phyloP scores from a whole-genome alignment of 2,888 invertebrate genomes.

The Ichneumoninae sp. region DNA sequence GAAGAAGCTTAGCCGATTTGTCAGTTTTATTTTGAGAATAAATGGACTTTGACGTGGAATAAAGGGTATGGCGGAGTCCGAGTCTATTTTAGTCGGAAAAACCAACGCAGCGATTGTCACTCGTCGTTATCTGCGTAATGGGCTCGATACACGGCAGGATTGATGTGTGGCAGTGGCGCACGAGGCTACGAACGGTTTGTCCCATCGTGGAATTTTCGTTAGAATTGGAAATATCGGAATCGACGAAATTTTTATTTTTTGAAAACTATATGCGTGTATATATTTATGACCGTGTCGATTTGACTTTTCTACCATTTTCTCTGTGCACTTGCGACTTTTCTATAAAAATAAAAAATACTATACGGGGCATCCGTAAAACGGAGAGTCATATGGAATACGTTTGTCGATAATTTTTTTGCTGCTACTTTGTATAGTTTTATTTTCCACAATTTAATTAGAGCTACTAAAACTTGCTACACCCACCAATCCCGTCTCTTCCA shows the following conservation, averaged over 20 bases:
- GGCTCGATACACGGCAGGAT: slow-evolving; percentile 2
- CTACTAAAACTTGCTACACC: background rate
- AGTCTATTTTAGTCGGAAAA: slow-evolving; percentile 37
- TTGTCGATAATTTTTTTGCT: too few relatives aligned
- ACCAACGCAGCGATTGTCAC: slow-evolving; percentile 25
- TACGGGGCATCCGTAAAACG: background rate
- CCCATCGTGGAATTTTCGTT: background rate
- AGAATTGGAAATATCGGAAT: slow-evolving; percentile 46
- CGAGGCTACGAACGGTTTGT: background rate
- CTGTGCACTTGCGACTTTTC: background rate
- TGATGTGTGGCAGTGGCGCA: background rate
- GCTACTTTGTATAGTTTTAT: background rate
- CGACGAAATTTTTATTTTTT: slow-evolving; percentile 16
- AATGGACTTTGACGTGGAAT: slow-evolving; percentile 35
- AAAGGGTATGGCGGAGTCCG: background rate
- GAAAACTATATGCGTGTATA: background rate
- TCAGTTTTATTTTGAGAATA: slow-evolving; percentile 45
- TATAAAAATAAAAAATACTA: background rate
- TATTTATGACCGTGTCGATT: background rate
- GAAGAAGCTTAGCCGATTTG: slow-evolving; percentile 11
- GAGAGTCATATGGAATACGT: background rate
- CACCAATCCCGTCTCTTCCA: background rate
- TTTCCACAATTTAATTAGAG: background rate
- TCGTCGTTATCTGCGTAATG: slow-evolving; percentile 38
- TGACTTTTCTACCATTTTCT: background rate